Base-by-base conservation (phyloP, 2,797 vertebrate species). In the Spinus pinus region DNA sequence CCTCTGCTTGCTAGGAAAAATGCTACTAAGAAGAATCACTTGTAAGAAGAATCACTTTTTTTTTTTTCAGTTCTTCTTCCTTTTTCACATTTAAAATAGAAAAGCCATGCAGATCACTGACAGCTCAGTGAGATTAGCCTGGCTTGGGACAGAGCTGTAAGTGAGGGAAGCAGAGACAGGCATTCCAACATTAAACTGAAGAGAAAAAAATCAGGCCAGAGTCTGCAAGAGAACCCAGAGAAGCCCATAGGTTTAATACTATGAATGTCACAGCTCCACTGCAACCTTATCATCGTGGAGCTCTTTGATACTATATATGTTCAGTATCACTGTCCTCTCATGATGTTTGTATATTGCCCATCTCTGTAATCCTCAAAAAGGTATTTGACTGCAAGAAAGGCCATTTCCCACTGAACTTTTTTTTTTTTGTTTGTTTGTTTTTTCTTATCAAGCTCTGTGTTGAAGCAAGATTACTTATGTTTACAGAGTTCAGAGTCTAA, bases 401-500 rank as follows among this genome's bases (percentile, higher is more conserved):
- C 62, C 25, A 11, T 88, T 93, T 83, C 22, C 56, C 18, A 37
- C 9, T 24, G 41, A 66, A 78, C 70, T 13, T 12, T 37, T n/a
- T 13, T 12, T 37, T n/a, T 58, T 39, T 41, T 71, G 33, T 61
- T 47, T 46, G 30, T n/a, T 24, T 24, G 3, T 6, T 39, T 58
- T 64, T 65, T 72, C 18, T 46, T 86, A 75, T 56, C 2, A 2
- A 67, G 62, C 58, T 91, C 41, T 81, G 12, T 21, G 2, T 88
- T 83, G 72, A 93, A 75, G 62, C 30, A 91, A 89, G 69, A 81
- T 89, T 88, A 67, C 65, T 78, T 96, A 23, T 4, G 17, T 86
- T 92, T 75, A 33, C 65, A 49, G 75, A 70, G 65, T 86, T 86
- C 77, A 60, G 78, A 95, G 73, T 90, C 72, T 81, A 49, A 90